Percentiles rank a stretch among this genome's conserved stretches.
Conservation (phyloP, 2,797 vertebrate genomes). For the Buphagus erythrorhynchus region DNA sequence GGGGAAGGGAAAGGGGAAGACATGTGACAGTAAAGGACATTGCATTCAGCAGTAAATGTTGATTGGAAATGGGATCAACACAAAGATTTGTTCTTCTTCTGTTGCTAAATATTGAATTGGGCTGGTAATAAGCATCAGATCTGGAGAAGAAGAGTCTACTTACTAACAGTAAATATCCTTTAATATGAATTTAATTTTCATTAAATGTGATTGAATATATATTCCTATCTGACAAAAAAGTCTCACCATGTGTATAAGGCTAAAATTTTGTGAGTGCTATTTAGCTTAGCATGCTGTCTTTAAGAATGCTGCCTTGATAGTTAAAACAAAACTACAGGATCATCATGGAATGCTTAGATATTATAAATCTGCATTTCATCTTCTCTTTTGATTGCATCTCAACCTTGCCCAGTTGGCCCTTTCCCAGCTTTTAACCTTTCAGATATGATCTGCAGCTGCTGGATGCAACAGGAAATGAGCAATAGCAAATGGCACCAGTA, state of each 20-base stretch:
- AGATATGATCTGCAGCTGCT: not conserved
- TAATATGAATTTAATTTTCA: not conserved
- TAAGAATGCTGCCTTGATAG: not conserved
- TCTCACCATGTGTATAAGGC: not conserved
- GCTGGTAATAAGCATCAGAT: not conserved
- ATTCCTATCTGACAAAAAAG: not conserved
- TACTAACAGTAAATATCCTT: not conserved
- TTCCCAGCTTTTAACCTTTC: not conserved
- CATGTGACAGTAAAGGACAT: not conserved
- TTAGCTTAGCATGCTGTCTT: not conserved
- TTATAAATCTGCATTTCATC: not conserved
- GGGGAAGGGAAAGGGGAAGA: slow-evolving; percentile 18
- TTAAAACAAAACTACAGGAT: not conserved
- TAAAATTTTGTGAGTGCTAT: not conserved
- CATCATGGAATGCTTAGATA: not conserved
- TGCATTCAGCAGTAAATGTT: not conserved
- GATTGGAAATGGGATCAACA: not conserved
- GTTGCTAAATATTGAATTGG: not conserved
- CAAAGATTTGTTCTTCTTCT: not conserved
- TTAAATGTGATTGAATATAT: not conserved
- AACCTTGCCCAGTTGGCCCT: not conserved
- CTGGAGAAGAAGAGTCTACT: not conserved
- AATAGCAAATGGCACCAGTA: not conserved
- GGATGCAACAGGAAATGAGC: slow-evolving; percentile 6
- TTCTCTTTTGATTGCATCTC: not conserved